Evolutionary conservation across 2,113 vertebrate species (phyloP).

Genomic region (Alouatta palliata): DNA sequence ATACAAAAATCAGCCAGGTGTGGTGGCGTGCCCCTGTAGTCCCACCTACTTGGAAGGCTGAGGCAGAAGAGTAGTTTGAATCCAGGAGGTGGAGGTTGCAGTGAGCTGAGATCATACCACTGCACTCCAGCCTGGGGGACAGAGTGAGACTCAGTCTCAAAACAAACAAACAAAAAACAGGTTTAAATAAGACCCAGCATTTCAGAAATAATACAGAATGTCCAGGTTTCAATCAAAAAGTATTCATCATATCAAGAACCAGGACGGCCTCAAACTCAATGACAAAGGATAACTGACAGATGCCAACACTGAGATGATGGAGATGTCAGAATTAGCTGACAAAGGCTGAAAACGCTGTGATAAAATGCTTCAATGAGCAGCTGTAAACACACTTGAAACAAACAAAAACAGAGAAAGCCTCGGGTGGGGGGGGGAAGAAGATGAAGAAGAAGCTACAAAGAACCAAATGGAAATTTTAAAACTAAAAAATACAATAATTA

Average conservation of each 20-base stretch:
- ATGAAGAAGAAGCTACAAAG: neutral
- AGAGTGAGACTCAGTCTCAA: too few species aligned
- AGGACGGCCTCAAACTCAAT: neutral
- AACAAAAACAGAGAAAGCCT: neutral
- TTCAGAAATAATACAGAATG: neutral
- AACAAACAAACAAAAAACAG: neutral
- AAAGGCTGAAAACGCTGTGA: neutral
- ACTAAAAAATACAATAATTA: neutral
- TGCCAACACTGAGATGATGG: neutral
- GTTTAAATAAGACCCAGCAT: neutral
- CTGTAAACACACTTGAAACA: neutral
- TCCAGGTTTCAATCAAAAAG: slow-evolving; percentile 5
- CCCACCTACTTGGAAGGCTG: too few species aligned
- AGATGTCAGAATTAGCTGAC: neutral
- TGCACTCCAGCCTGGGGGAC: too few species aligned
- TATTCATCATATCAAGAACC: neutral
- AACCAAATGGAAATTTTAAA: neutral
- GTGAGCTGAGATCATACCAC: too few species aligned
- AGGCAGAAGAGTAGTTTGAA: too few species aligned
- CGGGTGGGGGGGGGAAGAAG: neutral
- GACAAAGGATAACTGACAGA: neutral
- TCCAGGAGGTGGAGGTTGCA: too few species aligned
- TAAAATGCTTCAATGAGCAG: neutral
- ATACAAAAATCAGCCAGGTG: too few species aligned
- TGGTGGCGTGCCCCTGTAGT: too few species aligned